A percentile compares a stretch with the other conserved stretches of the same genome.
Conservation (phyloP, 2,888 invertebrate genomes). For the Amphiduros pacificus region DNA sequence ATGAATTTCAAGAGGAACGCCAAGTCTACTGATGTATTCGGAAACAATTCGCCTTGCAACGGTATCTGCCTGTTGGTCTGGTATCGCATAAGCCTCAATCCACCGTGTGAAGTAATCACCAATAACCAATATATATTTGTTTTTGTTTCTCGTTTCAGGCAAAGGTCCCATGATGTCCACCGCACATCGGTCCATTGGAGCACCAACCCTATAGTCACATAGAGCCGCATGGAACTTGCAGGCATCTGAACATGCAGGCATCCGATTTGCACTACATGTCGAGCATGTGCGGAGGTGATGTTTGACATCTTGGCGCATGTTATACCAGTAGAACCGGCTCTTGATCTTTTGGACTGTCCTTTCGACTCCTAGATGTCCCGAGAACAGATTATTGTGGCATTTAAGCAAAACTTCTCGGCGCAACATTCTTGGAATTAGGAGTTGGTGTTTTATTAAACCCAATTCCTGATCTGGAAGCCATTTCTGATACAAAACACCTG, state of each 20-base stretch:
- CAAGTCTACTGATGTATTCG: conserved; percentile 29
- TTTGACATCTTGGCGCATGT: background rate
- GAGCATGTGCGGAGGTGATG: background rate
- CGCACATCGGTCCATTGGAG: conserved; percentile 32
- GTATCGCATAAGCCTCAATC: conserved; percentile 26
- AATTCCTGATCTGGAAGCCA: conserved; percentile 14
- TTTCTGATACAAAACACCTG: conserved; percentile 24
- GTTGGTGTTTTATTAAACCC: background rate
- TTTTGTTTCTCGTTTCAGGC: conserved; percentile 19
- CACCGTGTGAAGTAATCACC: conserved; percentile 26
- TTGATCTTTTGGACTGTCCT: background rate
- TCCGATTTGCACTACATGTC: background rate
- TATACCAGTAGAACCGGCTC: background rate
- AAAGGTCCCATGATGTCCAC: conserved; percentile 32
- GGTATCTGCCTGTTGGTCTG: conserved; percentile 26
- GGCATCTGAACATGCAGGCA: too few relatives aligned
- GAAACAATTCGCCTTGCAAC: conserved; percentile 26
- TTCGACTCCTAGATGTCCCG: conserved; percentile 32
- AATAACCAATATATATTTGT: conserved; percentile 30
- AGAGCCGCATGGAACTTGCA: conserved; percentile 15
- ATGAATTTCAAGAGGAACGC: conserved; percentile 25
- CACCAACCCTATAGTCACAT: conserved; percentile 11
- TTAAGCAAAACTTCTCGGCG: background rate
- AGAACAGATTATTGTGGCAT: background rate
- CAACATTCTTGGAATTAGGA: too few relatives aligned